Conservation (phyloP, 2,113 vertebrate species). For the Cairina moschata region DNA sequence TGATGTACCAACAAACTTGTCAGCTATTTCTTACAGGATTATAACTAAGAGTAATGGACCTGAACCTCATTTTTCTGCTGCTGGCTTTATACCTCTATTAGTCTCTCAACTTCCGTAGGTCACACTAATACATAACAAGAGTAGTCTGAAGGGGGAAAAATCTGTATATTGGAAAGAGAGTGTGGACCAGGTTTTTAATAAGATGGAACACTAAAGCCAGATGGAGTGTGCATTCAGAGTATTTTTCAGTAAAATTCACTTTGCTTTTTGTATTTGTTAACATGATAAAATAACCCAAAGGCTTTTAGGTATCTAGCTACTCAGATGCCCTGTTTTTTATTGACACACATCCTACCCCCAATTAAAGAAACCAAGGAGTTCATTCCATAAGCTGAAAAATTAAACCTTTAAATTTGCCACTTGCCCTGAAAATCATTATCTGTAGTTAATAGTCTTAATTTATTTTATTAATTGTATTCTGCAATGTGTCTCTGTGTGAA, state of each 20-base stretch:
- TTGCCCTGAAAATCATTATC: neutral
- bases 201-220: neutral
- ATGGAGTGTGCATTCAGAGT: neutral
- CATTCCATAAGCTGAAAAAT: neutral
- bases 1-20: neutral
- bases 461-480: neutral
- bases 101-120: neutral
- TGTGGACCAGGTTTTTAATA: neutral
- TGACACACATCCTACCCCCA: fast-evolving
- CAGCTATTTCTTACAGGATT: neutral
- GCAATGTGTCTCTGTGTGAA: neutral
- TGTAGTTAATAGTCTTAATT: neutral
- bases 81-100: neutral
- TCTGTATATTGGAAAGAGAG: neutral
- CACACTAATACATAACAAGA: neutral
- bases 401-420: neutral
- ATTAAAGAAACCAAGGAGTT: neutral
- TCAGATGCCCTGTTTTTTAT: neutral
- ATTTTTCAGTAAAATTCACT: neutral
- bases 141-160: neutral
- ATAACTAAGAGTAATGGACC: neutral
- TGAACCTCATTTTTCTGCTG: neutral
- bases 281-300: neutral
- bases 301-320: neutral
- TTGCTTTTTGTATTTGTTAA: neutral